These are phyloP conservation scores for Acanthopagrus latus DNA, from an alignment of 2,797 vertebrate species.

Conservation along the genomic window DNA sequence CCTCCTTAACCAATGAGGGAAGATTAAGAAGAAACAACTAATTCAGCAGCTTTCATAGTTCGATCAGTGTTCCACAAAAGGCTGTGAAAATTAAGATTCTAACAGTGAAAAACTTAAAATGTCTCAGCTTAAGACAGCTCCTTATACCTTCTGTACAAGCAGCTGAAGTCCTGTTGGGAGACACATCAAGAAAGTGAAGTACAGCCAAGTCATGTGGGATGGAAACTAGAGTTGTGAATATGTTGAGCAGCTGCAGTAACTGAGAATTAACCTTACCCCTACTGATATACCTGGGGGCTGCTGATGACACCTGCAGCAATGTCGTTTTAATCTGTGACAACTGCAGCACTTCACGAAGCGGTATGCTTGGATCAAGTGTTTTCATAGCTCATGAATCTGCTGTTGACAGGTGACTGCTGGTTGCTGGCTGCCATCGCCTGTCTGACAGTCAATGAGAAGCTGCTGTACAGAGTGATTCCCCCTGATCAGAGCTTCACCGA, in stretches of 20 bases:
- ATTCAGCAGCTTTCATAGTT: not conserved
- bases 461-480: slow-evolving; percentile 92
- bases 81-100: not conserved
- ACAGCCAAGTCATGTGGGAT: not conserved
- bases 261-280: not conserved
- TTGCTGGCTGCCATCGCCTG: slow-evolving; percentile 96
- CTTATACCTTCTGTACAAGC: not conserved
- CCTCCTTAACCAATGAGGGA: too few relatives aligned
- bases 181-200: not conserved
- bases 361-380: slow-evolving; percentile 16
- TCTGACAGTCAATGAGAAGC: slow-evolving; percentile 90
- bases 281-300: not conserved
- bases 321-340: slow-evolving; percentile 17
- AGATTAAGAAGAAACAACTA: not conserved
- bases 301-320: slow-evolving; percentile 2
- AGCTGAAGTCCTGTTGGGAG: too few relatives aligned
- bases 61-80: not conserved
- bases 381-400: slow-evolving; percentile 43
- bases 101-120: not conserved
- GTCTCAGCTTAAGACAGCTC: not conserved
- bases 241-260: not conserved
- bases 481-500: slow-evolving; percentile 89
- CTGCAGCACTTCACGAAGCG: not conserved
- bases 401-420: slow-evolving; percentile 90
- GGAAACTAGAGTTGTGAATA: slow-evolving; percentile 8